Evolutionary conservation across 2,888 invertebrate species (phyloP), one percentile per base, ranked within the genome.

Genomic region (Petrolisthes manimaculis): DNA sequence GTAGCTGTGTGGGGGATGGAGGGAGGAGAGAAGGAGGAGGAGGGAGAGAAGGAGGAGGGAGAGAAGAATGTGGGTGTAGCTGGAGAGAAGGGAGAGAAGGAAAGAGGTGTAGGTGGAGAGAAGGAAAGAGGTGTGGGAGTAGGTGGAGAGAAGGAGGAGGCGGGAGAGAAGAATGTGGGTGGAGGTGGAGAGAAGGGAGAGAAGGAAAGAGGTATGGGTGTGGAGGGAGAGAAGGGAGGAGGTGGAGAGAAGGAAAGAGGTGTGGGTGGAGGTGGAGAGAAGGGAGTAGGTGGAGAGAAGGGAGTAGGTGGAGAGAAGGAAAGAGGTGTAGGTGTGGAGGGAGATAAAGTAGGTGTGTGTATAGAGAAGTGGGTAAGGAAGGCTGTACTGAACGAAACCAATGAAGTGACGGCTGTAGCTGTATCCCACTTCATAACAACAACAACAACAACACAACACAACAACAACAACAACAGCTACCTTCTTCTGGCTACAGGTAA

Each of bases 331-430:
- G 37, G 37, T 37, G 37, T 37, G 37, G 37, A 2, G 37, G 37
- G 37, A 1, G 37, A 1, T 0, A 2, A 2, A 1, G 37, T 37
- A 37, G 37, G 37, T 37, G 37, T 1, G 37, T 37, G 37, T 8
- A 24, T 18, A 24, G 8, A n/a, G 9, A 51, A 9, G 9, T 90
- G 90, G 90, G 54, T 53, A 53, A 88, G 86, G 69, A 37, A 80
- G 67, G 54, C 80, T 37, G 51, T 88, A 14, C 77, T 89, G 0
- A 86, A 51, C 9, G 89, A 90, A 37, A 55, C 56, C 6, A 80
- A 90, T 77, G 90, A 89, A 69, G 88, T 90, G 18, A 86, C 89
- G 5, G 89, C 90, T 21, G 89, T 90, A 14, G 89, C 89, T 6
- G 88, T 84, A n/a, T 37, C 37, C 37, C 0, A 37, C 37, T 2